A percentile compares a stretch with the other conserved stretches of the same genome.
Conservation (phyloP, 2,888 invertebrate species). For the Lithophane ornitopus region DNA sequence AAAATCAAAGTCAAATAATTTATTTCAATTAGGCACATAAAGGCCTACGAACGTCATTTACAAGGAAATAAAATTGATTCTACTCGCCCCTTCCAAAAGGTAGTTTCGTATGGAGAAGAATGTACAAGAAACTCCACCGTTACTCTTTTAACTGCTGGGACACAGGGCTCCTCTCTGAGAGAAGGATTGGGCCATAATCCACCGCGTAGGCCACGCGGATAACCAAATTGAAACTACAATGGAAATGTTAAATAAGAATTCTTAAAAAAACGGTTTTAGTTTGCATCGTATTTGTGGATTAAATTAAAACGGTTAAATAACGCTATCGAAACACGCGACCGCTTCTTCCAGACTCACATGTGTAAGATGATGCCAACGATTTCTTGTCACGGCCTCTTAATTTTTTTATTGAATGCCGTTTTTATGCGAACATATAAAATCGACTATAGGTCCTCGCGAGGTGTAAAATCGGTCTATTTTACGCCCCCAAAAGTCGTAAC, state of each 20-base stretch:
- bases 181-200: not conserved
- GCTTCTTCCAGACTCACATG: slow-evolving; percentile 35
- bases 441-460: slow-evolving; percentile 81
- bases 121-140: too few relatives aligned
- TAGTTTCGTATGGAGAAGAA: too few relatives aligned
- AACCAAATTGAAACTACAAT: not conserved
- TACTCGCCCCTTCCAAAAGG: too few relatives aligned
- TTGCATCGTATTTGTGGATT: slow-evolving; percentile 6
- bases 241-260: slow-evolving; percentile 1
- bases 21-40: too few relatives aligned
- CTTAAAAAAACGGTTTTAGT: not conserved
- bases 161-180: not conserved
- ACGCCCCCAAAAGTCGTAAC: slow-evolving; percentile 83
- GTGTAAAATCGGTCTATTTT: slow-evolving; percentile 88
- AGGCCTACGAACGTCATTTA: too few relatives aligned
- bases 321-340: slow-evolving; percentile 37
- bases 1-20: too few relatives aligned
- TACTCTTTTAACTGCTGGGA: not conserved
- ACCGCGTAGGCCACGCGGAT: too few relatives aligned
- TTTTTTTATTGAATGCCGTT: slow-evolving; percentile 85
- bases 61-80: too few relatives aligned
- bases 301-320: slow-evolving; percentile 22
- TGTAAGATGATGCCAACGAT: slow-evolving; percentile 74
- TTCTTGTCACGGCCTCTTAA: slow-evolving; percentile 81
- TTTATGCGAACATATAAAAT: slow-evolving; percentile 86